Conservation (phyloP, 2,797 vertebrate species). For the Cossypha polioptera region DNA sequence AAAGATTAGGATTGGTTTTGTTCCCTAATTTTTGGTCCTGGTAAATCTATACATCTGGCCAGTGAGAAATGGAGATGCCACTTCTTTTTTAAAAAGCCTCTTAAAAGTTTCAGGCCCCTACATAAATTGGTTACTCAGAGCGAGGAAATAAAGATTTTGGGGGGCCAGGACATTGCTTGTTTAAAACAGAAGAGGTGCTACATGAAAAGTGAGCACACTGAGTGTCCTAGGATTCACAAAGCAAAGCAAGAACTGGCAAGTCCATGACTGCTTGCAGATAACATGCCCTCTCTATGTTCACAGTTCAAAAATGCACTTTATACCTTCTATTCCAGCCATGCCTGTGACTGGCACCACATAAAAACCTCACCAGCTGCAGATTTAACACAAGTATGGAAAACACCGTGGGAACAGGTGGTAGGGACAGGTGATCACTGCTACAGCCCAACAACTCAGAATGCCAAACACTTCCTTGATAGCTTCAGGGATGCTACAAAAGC, state of each 20-base stretch:
- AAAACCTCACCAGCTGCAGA: neutral
- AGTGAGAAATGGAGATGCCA: neutral
- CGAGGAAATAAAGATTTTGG: neutral
- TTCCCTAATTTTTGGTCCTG: neutral
- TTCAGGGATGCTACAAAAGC: neutral
- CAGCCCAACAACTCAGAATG: neutral
- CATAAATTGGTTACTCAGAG: neutral
- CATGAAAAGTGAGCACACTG: neutral
- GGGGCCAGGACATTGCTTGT: neutral
- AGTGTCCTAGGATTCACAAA: neutral
- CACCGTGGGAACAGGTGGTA: neutral
- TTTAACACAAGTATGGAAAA: neutral
- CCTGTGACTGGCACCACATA: accelerated
- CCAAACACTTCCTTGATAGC: neutral
- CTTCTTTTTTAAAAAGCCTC: neutral
- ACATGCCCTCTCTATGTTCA: neutral
- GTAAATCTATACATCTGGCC: neutral
- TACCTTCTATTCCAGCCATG: neutral
- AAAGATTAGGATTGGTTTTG: neutral
- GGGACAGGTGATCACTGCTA: neutral
- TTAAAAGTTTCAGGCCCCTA: neutral
- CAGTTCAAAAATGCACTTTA: neutral
- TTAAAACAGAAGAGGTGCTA: neutral
- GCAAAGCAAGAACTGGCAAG: neutral
- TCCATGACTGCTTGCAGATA: neutral